Conservation (phyloP, 2,113 vertebrate genomes). For the Spheniscus mendiculus region DNA sequence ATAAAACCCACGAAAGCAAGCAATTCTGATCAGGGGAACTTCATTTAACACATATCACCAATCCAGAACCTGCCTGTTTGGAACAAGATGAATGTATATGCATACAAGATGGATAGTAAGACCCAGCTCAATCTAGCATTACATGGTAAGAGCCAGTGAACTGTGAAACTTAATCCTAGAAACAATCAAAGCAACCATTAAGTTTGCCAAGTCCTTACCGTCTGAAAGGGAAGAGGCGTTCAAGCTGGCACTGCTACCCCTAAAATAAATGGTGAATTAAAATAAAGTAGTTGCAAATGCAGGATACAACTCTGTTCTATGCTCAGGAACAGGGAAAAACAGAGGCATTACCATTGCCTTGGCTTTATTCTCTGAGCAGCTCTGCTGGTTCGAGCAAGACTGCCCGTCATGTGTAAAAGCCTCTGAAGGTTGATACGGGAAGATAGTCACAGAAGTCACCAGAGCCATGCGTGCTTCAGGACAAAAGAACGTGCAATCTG, state of each 20-base stretch:
- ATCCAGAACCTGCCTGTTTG: neutral
- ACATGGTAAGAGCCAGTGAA: neutral
- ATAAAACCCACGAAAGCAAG: neutral
- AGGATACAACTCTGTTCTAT: neutral
- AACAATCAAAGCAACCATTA: neutral
- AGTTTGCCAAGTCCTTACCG: neutral
- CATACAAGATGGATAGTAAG: accelerated
- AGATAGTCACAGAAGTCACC: neutral
- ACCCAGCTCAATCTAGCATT: neutral
- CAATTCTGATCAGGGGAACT: neutral
- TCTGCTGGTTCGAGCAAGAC: neutral
- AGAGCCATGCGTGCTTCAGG: neutral
- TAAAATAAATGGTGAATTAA: neutral
- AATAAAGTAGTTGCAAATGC: neutral
- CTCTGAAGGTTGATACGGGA: neutral
- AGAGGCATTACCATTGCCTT: neutral
- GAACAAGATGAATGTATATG: neutral
- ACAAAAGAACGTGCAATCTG: neutral
- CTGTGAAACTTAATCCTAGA: neutral
- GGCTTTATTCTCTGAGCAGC: neutral
- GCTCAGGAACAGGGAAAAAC: neutral
- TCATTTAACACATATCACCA: neutral
- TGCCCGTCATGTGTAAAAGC: neutral
- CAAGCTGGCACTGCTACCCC: neutral
- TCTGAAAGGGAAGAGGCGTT: neutral